Conservation (phyloP, 2,888 invertebrate species). For the Mimas tiliae region DNA sequence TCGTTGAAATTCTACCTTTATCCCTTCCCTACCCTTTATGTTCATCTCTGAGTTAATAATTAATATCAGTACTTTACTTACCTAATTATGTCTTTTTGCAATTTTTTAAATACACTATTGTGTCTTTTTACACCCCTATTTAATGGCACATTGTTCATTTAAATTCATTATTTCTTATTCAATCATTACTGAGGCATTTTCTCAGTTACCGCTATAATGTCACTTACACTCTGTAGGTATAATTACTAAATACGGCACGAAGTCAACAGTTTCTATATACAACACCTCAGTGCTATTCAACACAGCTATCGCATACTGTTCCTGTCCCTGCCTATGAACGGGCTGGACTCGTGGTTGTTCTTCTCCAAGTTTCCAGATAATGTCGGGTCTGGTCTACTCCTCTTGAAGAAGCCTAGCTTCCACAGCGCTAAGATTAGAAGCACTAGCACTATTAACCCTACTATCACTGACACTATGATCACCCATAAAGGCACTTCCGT, state of each 20-base stretch:
- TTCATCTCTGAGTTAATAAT: too few species aligned
- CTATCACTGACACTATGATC: conserved; percentile 92
- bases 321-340: conserved; percentile 81
- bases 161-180: not conserved
- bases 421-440: conserved; percentile 92
- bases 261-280: conserved; percentile 24
- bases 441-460: conserved; percentile 92
- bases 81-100: too few species aligned
- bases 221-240: conserved; percentile 28
- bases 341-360: conserved; percentile 88
- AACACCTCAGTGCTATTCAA: conserved; percentile 31
- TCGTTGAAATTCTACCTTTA: too few species aligned
- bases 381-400: conserved; percentile 93
- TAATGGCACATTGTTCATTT: too few species aligned
- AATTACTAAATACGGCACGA: conserved; percentile 34
- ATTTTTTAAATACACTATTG: too few species aligned
- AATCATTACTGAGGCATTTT: not conserved
- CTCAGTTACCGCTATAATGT: conserved; percentile 1
- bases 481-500: conserved; percentile 94
- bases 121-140: too few species aligned
- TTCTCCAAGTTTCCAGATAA: conserved; percentile 92
- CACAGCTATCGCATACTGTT: conserved; percentile 77
- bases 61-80: too few species aligned
- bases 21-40: too few species aligned
- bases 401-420: conserved; percentile 96